These are phyloP conservation scores for Sycophila texana DNA, from an alignment of 2,888 invertebrate genomes.

Conservation along the genomic window DNA sequence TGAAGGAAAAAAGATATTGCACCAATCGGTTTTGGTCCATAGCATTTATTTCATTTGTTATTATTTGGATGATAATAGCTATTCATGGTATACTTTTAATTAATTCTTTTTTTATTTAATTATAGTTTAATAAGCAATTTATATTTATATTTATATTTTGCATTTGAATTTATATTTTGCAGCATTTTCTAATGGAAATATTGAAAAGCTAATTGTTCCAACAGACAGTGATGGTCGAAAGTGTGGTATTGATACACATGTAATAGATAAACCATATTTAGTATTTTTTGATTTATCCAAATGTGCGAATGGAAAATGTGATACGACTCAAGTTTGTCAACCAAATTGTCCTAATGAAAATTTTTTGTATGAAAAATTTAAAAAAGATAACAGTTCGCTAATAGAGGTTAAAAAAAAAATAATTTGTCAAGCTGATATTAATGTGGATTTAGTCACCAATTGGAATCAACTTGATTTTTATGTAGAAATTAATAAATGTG, in stretches of 20 bases:
- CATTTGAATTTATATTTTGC: slow-evolving; percentile 33
- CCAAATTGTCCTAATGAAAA: slow-evolving; percentile 82
- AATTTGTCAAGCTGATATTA: slow-evolving; percentile 80
- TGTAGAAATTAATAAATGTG: slow-evolving; percentile 81
- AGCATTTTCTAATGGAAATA: slow-evolving; percentile 86
- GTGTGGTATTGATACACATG: slow-evolving; percentile 85
- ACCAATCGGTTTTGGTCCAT: slow-evolving; percentile 37
- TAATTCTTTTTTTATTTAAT: neutral
- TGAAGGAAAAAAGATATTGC: slow-evolving; percentile 32
- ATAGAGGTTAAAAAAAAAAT: slow-evolving; percentile 69
- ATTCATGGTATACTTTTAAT: neutral
- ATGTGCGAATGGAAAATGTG: slow-evolving; percentile 87
- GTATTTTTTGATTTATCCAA: slow-evolving; percentile 90
- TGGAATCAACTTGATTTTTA: slow-evolving; percentile 75
- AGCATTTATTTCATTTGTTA: slow-evolving; percentile 9
- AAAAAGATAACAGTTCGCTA: slow-evolving; percentile 30
- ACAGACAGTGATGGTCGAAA: slow-evolving; percentile 87
- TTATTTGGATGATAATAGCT: slow-evolving; percentile 25
- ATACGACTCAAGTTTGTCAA: slow-evolving; percentile 90
- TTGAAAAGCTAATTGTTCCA: slow-evolving; percentile 85
- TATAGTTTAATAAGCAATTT: neutral
- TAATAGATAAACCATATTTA: slow-evolving; percentile 82
- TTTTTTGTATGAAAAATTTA: slow-evolving; percentile 73
- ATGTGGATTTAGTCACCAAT: slow-evolving; percentile 70
- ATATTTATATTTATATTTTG: no score